These are phyloP conservation scores for Caenorhabditis wallacei DNA, from an alignment of 2,888 invertebrate genomes.

Conservation along the genomic window DNA sequence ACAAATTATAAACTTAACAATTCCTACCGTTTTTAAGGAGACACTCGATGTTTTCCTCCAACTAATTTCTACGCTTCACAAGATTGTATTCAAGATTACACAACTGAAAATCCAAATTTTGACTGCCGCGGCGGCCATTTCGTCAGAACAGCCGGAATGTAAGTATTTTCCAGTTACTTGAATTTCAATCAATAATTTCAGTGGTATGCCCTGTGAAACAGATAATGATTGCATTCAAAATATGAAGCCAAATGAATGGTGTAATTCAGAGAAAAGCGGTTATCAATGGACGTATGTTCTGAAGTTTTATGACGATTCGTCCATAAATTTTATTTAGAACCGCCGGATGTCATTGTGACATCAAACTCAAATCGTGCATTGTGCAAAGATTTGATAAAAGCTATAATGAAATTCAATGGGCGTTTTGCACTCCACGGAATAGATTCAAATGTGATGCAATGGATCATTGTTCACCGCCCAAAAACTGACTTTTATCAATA, in stretches of 20 bases:
- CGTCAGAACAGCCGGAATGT: conserved; percentile 53
- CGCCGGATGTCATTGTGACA: conserved; percentile 43
- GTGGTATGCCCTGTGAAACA: conserved; percentile 10
- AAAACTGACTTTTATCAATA: not conserved
- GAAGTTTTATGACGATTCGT: too few species aligned
- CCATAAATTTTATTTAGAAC: too few species aligned
- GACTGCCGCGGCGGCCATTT: conserved; percentile 42
- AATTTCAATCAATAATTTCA: not conserved
- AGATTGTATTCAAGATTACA: conserved; percentile 19
- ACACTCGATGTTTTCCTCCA: conserved; percentile 44
- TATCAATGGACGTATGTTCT: conserved; percentile 41
- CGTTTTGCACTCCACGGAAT: conserved; percentile 27
- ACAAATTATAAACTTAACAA: too few species aligned
- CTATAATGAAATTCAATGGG: conserved; percentile 48
- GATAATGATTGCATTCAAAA: conserved; percentile 24
- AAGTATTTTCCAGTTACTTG: not conserved
- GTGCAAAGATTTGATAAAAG: conserved; percentile 47
- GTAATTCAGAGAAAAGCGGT: conserved; percentile 34
- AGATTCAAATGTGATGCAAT: conserved; percentile 18
- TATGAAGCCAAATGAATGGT: conserved; percentile 47
- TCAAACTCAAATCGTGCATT: conserved; percentile 33
- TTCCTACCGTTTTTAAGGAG: conserved; percentile 21
- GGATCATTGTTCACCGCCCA: conserved; percentile 46
- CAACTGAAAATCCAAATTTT: conserved; percentile 23
- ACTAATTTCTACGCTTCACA: not conserved